Evolutionary conservation across 2,888 invertebrate species (phyloP), one percentile per base, ranked within the genome.

Genomic region (Microctonus brassicae): DNA sequence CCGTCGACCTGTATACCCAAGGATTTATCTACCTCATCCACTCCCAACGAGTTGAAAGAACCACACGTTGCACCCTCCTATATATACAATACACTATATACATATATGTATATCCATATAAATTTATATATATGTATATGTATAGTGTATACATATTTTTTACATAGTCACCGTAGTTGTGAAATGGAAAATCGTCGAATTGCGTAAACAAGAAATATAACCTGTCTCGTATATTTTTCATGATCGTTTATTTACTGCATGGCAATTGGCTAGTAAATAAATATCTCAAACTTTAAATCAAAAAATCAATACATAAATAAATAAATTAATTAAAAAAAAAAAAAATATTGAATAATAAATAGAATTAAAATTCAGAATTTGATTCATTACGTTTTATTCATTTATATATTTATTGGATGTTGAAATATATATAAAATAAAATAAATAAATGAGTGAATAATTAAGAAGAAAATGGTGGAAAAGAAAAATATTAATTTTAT

Each of bases 21-120:
- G 58, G 64, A 60, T 65, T 65, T 63, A 64, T 70, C 47, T 69
- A 57, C 55, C 13, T 57, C 63, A 64, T 64, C 24, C 58, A 70
- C 29, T 64, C 26, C 34, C 42, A 26, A 24, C 26, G 9, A 29
- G 24, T 29, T 17, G 29, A 29, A 63, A 47, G 26, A 17, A 26
- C 11, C 39, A 63, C 29, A 47, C 39, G 17, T 29, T 47, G 17
- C 17, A 47, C 17, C n/a, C 17, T 47, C 47, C 17, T n/a, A 17
- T 47, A 47, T 20, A 17, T n/a, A 47, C 42, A 42, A n/a, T n/a
- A 42, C 42, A 42, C n/a, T 36, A 36, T 4, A 47, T 17, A 47
- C 17, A 7, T 1, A 17, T 47, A 47, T 20, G 17, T 17, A 39
- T 7, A 29, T 5, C 29, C 29, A 29, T 29, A 7, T 29, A 29